Evolutionary conservation across 2,797 vertebrate species (phyloP), one percentile per base, ranked within the genome.

Genomic region (Sebastes glaucus): DNA sequence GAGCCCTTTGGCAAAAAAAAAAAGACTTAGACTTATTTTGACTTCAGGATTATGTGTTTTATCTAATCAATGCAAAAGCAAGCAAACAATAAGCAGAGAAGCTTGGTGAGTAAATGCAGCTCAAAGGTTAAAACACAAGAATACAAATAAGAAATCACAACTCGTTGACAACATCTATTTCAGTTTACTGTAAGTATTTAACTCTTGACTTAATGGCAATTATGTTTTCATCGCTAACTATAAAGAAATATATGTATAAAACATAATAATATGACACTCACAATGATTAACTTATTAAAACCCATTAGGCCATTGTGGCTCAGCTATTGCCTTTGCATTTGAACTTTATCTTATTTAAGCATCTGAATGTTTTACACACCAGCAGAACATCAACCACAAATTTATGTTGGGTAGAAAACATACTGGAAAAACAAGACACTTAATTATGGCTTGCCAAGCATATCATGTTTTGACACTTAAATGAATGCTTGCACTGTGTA

Each of bases 381-480:
- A 27, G 18, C 7, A 2, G 25, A 9, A 6, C 5, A 55, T n/a
- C 27, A 79, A 63, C 5, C 28, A 61, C 7, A 7, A 33, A 70
- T 71, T 79, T n/a, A 59, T 53, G 20, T 22, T 77, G 10, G 6
- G 4, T n/a, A 68, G 22, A 18, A 46, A 46, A 74, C 64, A 61
- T n/a, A 60, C 30, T 67, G 20, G 20, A 42, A 81, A 76, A 80
- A 62, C 11, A 74, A 53, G 14, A 56, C 25, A 52, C 30, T 64
- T 77, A 68, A 81, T 67, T 70, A 74, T 9, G 18, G 49, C 49
- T 76, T 78, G 42, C 27, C 16, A 52, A 56, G 63, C 53, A 66
- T 35, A 78, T 59, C 20, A 20, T 85, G 53, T 67, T 80, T 74
- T 76, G 53, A 85, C 66, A 83, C 69, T 35, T 77, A 59, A 81